Conservation (phyloP, 2,888 invertebrate species). For the Cacoxenus indagator region DNA sequence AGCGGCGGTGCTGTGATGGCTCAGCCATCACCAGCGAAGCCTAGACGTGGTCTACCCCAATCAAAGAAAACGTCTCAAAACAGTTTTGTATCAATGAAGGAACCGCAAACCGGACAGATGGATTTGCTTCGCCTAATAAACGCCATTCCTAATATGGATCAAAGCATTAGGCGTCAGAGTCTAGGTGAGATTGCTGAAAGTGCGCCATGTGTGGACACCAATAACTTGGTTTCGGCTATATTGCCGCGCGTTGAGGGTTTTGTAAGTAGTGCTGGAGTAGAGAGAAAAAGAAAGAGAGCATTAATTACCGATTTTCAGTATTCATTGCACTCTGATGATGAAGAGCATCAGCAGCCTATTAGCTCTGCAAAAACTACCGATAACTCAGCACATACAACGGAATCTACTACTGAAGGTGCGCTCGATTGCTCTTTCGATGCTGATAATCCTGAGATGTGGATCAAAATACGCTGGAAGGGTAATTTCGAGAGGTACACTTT, state of each 20-base stretch:
- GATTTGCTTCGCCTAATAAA: not conserved
- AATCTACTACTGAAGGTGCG: too few species aligned
- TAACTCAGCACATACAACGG: not conserved
- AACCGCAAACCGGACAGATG: not conserved
- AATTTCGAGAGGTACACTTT: slow-evolving; percentile 55
- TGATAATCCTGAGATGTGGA: slow-evolving; percentile 58
- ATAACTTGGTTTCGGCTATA: slow-evolving; percentile 58
- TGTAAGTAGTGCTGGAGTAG: slow-evolving; percentile 39
- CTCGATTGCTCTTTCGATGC: slow-evolving; percentile 47
- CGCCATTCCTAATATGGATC: slow-evolving; percentile 21
- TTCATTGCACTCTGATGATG: slow-evolving; percentile 52
- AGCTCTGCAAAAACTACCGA: not conserved
- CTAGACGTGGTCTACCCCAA: not conserved
- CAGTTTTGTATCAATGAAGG: not conserved
- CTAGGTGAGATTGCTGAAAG: slow-evolving; percentile 51
- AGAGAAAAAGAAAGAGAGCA: not conserved
- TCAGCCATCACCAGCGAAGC: not conserved
- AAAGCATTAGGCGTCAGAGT: slow-evolving; percentile 36
- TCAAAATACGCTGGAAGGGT: slow-evolving; percentile 61
- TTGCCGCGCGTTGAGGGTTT: slow-evolving; percentile 53
- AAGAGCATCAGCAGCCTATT: slow-evolving; percentile 2
- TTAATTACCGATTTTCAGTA: slow-evolving; percentile 36
- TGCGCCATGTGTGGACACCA: slow-evolving; percentile 42
- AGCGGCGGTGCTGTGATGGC: too few species aligned
- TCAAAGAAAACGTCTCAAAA: slow-evolving; percentile 10